A percentile compares a stretch with the other conserved stretches of the same genome.
These are phyloP conservation scores for Pteropus rufus DNA, from an alignment of 2,797 vertebrate species.

Conservation along the genomic window DNA sequence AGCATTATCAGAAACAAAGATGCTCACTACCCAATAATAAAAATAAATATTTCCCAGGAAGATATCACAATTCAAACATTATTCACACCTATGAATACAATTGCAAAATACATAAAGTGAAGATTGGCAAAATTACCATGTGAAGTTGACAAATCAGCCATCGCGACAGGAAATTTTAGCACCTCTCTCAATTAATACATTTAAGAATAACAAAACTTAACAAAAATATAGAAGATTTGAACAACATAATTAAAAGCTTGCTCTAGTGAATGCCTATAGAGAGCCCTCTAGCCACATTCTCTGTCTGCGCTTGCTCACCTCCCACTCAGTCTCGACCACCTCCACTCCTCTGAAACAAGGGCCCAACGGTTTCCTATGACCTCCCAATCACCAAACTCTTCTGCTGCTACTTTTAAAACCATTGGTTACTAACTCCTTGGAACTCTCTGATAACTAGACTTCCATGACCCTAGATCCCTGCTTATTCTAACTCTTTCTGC, in stretches of 20 bases:
- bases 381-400: neutral
- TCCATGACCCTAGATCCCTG: neutral
- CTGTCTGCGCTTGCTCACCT: neutral
- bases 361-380: neutral
- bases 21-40: neutral
- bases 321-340: neutral
- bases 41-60: neutral
- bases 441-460: neutral
- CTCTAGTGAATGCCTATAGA: neutral
- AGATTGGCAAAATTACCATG: neutral
- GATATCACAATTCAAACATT: neutral
- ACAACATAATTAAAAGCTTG: neutral
- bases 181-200: neutral
- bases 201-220: neutral
- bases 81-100: slow-evolving; percentile 11
- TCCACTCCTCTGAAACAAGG: neutral
- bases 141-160: neutral
- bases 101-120: slow-evolving; percentile 21
- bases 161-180: neutral
- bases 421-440: neutral
- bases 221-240: neutral
- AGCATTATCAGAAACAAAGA: slow-evolving; percentile 12
- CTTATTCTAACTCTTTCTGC: neutral
- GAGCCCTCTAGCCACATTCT: neutral
- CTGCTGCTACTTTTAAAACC: neutral